Evolutionary conservation across 2,797 vertebrate species (phyloP), one percentile per base, ranked within the genome.

Genomic region (Oreortyx pictus): DNA sequence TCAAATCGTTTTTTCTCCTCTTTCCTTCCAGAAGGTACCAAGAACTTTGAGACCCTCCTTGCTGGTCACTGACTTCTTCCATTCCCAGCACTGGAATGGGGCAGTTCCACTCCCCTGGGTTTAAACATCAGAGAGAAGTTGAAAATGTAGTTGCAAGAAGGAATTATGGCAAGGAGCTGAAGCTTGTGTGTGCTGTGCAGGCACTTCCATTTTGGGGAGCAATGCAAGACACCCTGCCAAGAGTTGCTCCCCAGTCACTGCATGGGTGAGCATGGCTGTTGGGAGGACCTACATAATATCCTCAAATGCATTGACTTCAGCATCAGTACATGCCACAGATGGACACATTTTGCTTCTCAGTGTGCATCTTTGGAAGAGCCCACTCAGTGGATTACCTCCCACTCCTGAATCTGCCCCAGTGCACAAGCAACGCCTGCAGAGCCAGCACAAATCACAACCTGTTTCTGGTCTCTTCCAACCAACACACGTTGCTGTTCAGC

Each of bases 1-100:
- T 57, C 65, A 65, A 52, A 39, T 61, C 39, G 70, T 88, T 86
- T 90, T 90, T 88, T 72, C 81, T 80, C 71, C 46, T 86, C 22
- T 71, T 82, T 62, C 39, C 86, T 50, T 68, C 23, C 18, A 80
- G 41, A 86, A 93, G 20, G 54, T 39, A 56, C 15, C 10, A 11
- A 91, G 39, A 67, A 59, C 31, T 52, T 86, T 82, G 39, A 35
- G 24, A 49, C 11, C 16, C 24, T 70, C 73, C 70, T 56, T 79
- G 13, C 29, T 82, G 11, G 22, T 52, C 56, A 17, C 20, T 37
- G n/a, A 49, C 15, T 84, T 94, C 64, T 44, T 74, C 41, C 35
- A 33, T 77, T 79, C 83, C 37, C 37, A 59, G 20, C 15, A 19
- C 37, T 80, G 15, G 24, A 86, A 73, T 3, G 62, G n/a, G 12